These are phyloP conservation scores for Temnothorax curvispinosus DNA, from an alignment of 1,140 invertebrate genomes.

Conservation along the genomic window DNA sequence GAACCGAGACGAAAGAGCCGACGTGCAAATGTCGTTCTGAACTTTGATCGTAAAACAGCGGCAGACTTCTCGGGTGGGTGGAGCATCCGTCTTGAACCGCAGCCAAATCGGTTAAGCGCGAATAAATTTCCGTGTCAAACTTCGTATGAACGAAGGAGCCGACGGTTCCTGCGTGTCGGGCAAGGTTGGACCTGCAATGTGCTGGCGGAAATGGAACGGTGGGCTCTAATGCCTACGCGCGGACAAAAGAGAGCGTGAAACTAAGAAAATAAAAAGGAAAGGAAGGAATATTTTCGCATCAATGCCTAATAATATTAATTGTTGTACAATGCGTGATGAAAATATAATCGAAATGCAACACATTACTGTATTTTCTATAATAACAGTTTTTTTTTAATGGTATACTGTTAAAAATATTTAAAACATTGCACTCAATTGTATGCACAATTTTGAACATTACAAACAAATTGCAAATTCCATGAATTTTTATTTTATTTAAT, in stretches of 20 bases:
- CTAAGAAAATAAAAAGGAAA: background rate
- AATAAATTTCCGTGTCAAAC: conserved; percentile 85
- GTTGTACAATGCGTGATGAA: background rate
- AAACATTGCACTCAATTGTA: background rate
- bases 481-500: background rate
- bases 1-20: conserved; percentile 73
- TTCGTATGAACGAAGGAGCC: conserved; percentile 71
- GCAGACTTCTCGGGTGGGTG: conserved; percentile 69
- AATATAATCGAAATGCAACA: background rate
- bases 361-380: background rate
- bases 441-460: background rate
- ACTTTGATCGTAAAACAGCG: conserved; percentile 83
- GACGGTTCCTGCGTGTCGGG: conserved; percentile 39
- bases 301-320: background rate
- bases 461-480: background rate
- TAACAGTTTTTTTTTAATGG: background rate
- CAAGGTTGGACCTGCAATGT: conserved; percentile 30
- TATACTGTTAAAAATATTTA: background rate
- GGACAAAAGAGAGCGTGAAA: background rate
- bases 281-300: background rate
- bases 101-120: conserved; percentile 85
- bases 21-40: conserved; percentile 82
- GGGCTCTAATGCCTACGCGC: background rate
- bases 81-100: conserved; percentile 81
- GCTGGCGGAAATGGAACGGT: conserved; percentile 36